phyloP scores from a whole-genome alignment of 2,113 vertebrate species.

The Engystomops pustulosus region DNA sequence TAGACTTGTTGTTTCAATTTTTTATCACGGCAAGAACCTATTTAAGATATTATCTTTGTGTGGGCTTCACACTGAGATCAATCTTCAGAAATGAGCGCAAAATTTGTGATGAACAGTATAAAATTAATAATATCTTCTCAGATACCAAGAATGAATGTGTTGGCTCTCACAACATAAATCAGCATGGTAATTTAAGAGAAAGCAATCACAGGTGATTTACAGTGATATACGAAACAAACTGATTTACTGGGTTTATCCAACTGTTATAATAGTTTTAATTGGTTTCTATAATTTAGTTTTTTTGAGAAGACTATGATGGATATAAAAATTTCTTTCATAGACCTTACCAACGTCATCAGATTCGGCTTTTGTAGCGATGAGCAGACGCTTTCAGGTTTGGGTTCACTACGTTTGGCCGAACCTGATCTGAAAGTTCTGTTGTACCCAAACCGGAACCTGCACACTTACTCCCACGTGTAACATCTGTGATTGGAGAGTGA shows the following conservation, averaged over 20 bases:
- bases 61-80: slow-evolving; percentile 44
- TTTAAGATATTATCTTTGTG: slow-evolving; percentile 44
- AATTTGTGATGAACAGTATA: slow-evolving; percentile 29
- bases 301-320: not conserved
- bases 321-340: too few relatives aligned
- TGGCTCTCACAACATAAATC: not conserved
- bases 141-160: slow-evolving; percentile 29
- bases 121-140: slow-evolving; percentile 6
- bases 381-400: too few relatives aligned
- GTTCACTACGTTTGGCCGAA: too few relatives aligned
- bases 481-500: too few relatives aligned
- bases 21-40: slow-evolving; percentile 16
- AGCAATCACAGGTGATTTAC: slow-evolving; percentile 9
- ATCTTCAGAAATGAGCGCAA: slow-evolving; percentile 7
- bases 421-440: too few relatives aligned
- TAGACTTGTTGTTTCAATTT: slow-evolving; percentile 44
- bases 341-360: too few relatives aligned
- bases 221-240: not conserved
- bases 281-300: not conserved
- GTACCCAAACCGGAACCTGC: too few relatives aligned
- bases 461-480: too few relatives aligned
- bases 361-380: too few relatives aligned
- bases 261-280: slow-evolving; percentile 5
- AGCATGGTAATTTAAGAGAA: slow-evolving; percentile 18
- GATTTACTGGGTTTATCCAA: not conserved